Conservation (phyloP, 2,113 vertebrate species). For the Calypte anna region DNA sequence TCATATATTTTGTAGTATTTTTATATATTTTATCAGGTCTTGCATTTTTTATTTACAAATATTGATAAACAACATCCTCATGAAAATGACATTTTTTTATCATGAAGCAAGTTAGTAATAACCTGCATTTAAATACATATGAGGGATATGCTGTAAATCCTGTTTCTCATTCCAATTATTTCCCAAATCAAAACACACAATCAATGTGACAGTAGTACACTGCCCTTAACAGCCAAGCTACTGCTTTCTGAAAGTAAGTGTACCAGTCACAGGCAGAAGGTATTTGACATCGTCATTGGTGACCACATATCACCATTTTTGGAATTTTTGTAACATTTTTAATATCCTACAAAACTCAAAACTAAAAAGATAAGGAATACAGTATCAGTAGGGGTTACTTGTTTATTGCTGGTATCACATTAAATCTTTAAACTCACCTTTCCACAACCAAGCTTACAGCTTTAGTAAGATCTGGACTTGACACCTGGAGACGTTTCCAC, state of each 20-base stretch:
- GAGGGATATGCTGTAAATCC: not conserved
- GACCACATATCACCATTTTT: not conserved
- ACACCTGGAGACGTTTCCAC: slow-evolving; percentile 90
- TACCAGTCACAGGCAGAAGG: not conserved
- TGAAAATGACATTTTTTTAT: too few species aligned
- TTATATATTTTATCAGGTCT: not conserved
- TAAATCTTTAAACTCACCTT: slow-evolving; percentile 82
- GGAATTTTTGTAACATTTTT: not conserved
- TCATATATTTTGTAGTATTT: not conserved
- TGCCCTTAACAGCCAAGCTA: not conserved
- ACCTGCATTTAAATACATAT: not conserved
- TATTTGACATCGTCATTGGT: not conserved
- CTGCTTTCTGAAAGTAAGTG: not conserved
- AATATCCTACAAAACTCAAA: not conserved
- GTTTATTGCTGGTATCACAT: not conserved
- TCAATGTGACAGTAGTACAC: not conserved
- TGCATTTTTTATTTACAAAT: not conserved
- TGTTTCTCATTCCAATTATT: not conserved
- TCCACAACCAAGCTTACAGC: slow-evolving; percentile 88
- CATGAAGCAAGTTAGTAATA: not conserved
- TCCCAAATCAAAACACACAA: not conserved
- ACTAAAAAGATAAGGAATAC: not conserved
- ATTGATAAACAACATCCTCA: not conserved
- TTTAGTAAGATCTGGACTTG: slow-evolving; percentile 89
- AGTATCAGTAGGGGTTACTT: not conserved